Evolutionary conservation across 2,888 invertebrate species (phyloP).

Genomic region (Cremastinae sp.): DNA sequence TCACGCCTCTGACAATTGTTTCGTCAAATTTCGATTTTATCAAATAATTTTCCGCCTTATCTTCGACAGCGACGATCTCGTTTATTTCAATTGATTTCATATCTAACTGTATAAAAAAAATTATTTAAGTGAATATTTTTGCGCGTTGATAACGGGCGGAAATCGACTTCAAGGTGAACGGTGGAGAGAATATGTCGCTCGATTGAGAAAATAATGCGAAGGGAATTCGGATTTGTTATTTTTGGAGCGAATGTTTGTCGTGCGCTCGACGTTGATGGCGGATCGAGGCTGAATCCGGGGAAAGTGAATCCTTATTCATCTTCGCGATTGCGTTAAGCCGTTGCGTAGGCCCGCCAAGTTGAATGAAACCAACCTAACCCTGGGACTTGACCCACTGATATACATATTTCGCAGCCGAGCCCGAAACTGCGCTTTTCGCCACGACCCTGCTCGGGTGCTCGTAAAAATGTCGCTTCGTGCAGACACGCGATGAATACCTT

Average conservation of each 20-base stretch:
- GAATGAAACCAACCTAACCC: slow-evolving; percentile 51
- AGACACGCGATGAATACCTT: too few species aligned
- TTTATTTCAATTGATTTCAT: too few species aligned
- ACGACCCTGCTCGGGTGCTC: not conserved
- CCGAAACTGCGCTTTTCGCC: slow-evolving; percentile 3
- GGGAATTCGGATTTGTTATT: not conserved
- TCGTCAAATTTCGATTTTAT: not conserved
- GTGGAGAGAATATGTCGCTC: not conserved
- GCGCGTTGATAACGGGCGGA: not conserved
- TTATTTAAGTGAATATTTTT: too few species aligned
- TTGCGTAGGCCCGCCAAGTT: slow-evolving; percentile 27
- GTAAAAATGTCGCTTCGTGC: too few species aligned
- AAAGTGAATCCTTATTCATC: slow-evolving; percentile 5
- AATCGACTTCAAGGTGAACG: slow-evolving; percentile 41
- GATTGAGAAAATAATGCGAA: slow-evolving; percentile 10
- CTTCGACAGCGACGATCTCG: too few species aligned
- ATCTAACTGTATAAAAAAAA: too few species aligned
- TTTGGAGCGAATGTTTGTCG: slow-evolving; percentile 1
- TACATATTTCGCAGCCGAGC: slow-evolving; percentile 11
- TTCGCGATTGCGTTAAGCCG: not conserved
- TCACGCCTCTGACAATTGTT: not conserved
- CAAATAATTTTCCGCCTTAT: not conserved
- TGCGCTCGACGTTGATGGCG: too few species aligned
- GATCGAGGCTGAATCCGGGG: slow-evolving; percentile 14
- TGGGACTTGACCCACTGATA: slow-evolving; percentile 48